Conservation (phyloP, 1,140 invertebrate genomes). For the Lepidostoma basale region DNA sequence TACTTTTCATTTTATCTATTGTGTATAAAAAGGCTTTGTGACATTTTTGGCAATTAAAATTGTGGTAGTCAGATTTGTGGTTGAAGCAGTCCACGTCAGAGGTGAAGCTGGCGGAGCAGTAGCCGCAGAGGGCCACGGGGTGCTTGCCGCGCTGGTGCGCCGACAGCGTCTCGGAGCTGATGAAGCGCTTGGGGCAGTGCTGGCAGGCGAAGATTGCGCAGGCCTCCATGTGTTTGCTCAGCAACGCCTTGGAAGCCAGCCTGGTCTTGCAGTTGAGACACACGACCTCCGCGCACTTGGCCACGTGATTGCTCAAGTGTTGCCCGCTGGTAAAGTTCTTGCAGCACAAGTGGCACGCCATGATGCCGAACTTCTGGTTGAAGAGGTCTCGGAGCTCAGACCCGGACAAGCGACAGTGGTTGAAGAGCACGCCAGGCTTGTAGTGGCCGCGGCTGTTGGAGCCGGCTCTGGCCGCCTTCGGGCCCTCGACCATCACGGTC, state of each 20-base stretch:
- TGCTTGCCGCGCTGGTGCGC: slow-evolving; percentile 11
- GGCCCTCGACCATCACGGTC: neutral
- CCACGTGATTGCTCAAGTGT: neutral
- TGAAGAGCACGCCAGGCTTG: neutral
- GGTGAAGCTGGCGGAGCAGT: neutral
- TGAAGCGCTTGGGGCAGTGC: slow-evolving; percentile 21
- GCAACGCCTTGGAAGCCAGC: neutral
- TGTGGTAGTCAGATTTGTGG: slow-evolving; percentile 1
- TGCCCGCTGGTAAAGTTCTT: slow-evolving; percentile 2
- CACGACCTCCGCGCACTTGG: neutral
- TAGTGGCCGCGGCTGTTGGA: neutral
- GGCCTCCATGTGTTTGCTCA: neutral
- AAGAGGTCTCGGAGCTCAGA: neutral
- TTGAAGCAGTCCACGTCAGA: neutral
- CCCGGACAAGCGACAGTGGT: neutral
- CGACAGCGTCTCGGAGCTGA: neutral
- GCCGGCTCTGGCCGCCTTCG: neutral
- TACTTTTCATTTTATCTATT: slow-evolving; percentile 13
- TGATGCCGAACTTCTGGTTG: neutral
- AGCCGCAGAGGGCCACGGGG: neutral
- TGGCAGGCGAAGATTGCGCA: slow-evolving; percentile 22
- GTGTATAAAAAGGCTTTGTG: slow-evolving; percentile 6
- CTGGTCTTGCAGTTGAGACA: slow-evolving; percentile 10
- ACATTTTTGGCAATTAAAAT: slow-evolving; percentile 13
- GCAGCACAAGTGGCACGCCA: slow-evolving; percentile 3